Evolutionary conservation across 2,888 invertebrate genomes (phyloP), one percentile per base, ranked within the genome.

Genomic region (Stenichneumon culpator): DNA sequence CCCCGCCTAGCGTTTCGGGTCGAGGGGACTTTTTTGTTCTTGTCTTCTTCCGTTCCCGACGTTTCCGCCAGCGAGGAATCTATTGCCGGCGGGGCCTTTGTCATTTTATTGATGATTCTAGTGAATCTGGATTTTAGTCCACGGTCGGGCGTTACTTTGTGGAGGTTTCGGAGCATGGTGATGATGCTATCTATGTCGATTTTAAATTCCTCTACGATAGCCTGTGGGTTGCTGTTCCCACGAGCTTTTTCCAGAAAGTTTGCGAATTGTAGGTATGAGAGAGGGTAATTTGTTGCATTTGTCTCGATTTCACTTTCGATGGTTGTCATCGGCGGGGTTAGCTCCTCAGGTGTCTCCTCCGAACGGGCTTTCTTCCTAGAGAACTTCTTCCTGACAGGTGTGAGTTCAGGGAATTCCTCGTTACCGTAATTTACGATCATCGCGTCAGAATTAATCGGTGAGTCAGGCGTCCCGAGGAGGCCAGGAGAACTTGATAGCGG

Each of bases 221-320:
- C 9, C 28, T 63, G 63, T 63, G 5, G 14, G n/a, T n/a, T 44
- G n/a, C 19, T 65, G 22, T 63, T 65, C 6, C 67, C 50, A 14
- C 47, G 25, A 7, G 65, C 63, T 63, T 77, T 77, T 77, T 77
- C 77, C 2, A 77, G 44, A 28, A 77, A 65, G 22, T 50, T 77
- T 0, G n/a, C n/a, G 32, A 77, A 50, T 47, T 77, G 67, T 7
- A 47, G 54, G 74, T 36, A 74, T n/a, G 32, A 19, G 14, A 74
- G 22, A n/a, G 44, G 54, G 32, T 74, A 44, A n/a, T 74, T 65
- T n/a, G 25, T 32, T 36, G 63, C 28, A 11, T 36, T 36, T 11
- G 6, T 2, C 36, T 16, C 32, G 63, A 65, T 65, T 16, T 14
- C 63, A 16, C 28, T n/a, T 32, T 50, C 50, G 50, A 50, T 50